Percentiles rank a stretch among this genome's conserved stretches.
These are phyloP conservation scores for Paramuricea clavata DNA, from an alignment of 92 coral and sea anemone genomes.

Conservation along the genomic window DNA sequence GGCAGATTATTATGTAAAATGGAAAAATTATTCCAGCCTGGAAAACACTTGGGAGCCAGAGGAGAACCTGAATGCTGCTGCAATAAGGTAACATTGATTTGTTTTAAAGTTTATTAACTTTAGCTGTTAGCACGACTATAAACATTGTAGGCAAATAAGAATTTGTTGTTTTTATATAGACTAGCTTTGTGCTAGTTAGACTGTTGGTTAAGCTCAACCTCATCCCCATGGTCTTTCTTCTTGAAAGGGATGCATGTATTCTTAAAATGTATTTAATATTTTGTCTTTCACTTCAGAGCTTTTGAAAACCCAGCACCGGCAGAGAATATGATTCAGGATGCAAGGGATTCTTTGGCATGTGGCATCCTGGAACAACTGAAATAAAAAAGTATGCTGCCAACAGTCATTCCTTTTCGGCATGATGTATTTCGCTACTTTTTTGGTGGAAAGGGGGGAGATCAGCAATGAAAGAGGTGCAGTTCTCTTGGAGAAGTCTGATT, in stretches of 20 bases:
- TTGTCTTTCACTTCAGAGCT: conserved; percentile 17
- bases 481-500: conserved; percentile 27
- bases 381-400: conserved; percentile 34
- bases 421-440: conserved; percentile 18
- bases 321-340: not conserved
- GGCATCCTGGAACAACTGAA: conserved; percentile 35
- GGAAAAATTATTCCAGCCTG: not conserved
- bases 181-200: not conserved
- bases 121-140: not conserved
- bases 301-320: conserved; percentile 25
- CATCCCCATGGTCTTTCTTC: not conserved
- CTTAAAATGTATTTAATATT: not conserved
- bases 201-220: not conserved
- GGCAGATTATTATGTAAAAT: not conserved
- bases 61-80: not conserved
- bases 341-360: conserved; percentile 29
- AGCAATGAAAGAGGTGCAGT: conserved; percentile 37
- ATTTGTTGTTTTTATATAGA: too few relatives aligned
- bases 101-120: not conserved
- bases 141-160: not conserved
- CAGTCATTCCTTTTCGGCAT: conserved; percentile 42
- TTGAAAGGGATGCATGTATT: not conserved
- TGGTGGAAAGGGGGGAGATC: conserved; percentile 23
- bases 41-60: conserved; percentile 19
- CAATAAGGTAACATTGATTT: not conserved